Evolutionary conservation across 2,113 vertebrate genomes (phyloP).

Genomic region (Mirounga angustirostris): DNA sequence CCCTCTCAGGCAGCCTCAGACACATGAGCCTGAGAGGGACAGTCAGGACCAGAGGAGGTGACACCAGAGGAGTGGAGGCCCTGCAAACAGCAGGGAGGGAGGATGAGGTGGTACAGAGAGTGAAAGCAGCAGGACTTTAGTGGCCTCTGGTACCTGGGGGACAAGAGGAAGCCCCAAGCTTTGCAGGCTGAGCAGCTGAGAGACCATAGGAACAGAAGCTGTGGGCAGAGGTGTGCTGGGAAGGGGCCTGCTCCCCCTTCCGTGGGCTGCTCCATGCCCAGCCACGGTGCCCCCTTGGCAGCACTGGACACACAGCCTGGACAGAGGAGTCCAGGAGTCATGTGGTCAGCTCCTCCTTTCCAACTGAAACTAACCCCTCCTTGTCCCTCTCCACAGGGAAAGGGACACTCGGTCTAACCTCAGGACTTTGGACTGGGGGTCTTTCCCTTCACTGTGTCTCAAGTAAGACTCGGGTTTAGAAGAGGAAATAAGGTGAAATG

Average conservation of each 20-base stretch:
- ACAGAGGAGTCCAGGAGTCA: not conserved
- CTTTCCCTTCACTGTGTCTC: not conserved
- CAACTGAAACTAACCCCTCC: not conserved
- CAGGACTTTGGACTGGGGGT: not conserved
- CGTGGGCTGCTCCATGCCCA: not conserved
- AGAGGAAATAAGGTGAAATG: not conserved
- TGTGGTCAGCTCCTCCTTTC: not conserved
- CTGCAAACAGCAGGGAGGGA: not conserved
- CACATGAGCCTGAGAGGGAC: not conserved
- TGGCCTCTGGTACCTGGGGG: not conserved
- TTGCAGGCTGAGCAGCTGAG: not conserved
- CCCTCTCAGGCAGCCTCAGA: not conserved
- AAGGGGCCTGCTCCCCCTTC: not conserved
- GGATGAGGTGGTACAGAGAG: not conserved
- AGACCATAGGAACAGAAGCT: not conserved
- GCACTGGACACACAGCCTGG: not conserved
- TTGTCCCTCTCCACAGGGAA: not conserved
- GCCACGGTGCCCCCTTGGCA: not conserved
- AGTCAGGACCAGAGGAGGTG: not conserved
- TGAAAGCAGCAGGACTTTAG: not conserved
- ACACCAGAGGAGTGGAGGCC: not conserved
- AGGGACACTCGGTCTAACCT: not conserved
- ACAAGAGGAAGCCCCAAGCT: not conserved
- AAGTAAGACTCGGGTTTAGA: not conserved
- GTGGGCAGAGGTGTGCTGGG: not conserved